These are phyloP conservation scores for Brenthis hecate DNA, from an alignment of 2,888 invertebrate genomes.

Conservation along the genomic window DNA sequence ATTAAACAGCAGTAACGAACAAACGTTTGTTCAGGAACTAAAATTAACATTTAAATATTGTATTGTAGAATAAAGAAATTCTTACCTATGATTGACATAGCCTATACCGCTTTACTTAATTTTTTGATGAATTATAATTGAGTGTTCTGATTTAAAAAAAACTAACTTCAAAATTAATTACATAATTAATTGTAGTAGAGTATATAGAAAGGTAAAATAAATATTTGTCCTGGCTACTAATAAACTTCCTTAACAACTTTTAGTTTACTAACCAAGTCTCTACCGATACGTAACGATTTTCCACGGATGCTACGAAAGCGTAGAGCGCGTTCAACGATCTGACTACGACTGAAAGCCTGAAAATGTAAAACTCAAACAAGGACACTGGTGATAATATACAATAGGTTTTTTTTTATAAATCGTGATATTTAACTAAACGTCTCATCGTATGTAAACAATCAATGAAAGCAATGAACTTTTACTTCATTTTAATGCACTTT, in stretches of 20 bases:
- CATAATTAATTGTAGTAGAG: not conserved
- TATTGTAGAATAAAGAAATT: not conserved
- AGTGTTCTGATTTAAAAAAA: no score
- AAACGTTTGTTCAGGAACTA: no score
- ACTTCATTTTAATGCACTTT: no score
- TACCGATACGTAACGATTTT: conserved; percentile 14
- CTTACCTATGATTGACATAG: conserved; percentile 16
- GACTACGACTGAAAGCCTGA: conserved; percentile 59
- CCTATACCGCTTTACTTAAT: not conserved
- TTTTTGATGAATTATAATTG: not conserved
- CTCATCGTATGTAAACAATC: no score
- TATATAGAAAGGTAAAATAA: not conserved
- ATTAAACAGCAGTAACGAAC: no score
- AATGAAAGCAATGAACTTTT: no score
- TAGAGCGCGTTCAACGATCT: conserved; percentile 51
- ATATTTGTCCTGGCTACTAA: not conserved
- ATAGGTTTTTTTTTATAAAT: not conserved
- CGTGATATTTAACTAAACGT: not conserved
- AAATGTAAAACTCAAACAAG: conserved; percentile 45
- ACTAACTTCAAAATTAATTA: not conserved
- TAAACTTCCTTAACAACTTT: no score
- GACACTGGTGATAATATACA: conserved; percentile 1
- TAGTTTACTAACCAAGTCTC: not conserved
- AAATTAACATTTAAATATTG: not conserved
- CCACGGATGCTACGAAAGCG: conserved; percentile 44